Evolutionary conservation across 2,797 vertebrate species (phyloP).

Genomic region (Distichodus sexfasciatus): DNA sequence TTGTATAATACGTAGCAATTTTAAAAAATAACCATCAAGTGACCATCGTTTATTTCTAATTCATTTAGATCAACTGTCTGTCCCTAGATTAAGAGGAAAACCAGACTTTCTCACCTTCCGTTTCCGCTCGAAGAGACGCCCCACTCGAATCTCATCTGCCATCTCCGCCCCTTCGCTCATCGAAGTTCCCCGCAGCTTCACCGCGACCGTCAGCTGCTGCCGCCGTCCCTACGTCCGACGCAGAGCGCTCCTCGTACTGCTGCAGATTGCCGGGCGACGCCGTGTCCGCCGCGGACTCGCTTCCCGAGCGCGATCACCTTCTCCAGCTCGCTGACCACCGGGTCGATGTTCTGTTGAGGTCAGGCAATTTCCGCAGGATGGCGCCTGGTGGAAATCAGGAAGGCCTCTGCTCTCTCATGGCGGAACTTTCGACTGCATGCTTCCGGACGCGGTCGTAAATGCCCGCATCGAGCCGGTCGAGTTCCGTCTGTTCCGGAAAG

Average conservation of each 20-base stretch:
- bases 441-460: slow-evolving; percentile 80
- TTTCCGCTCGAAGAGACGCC: slow-evolving; percentile 82
- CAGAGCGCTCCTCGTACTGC: slow-evolving; percentile 73
- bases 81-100: not conserved
- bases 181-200: slow-evolving; percentile 76
- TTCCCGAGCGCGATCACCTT: slow-evolving; percentile 52
- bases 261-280: slow-evolving; percentile 64
- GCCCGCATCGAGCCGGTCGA: slow-evolving; percentile 77
- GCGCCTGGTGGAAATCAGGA: slow-evolving; percentile 77
- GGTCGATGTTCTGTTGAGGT: slow-evolving; percentile 78
- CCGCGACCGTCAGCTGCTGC: slow-evolving; percentile 82
- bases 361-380: slow-evolving; percentile 74
- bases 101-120: slow-evolving; percentile 72
- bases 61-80: no score
- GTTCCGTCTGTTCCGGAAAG: slow-evolving; percentile 54
- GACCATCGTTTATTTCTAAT: no score
- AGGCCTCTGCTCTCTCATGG: slow-evolving; percentile 60
- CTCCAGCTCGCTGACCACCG: slow-evolving; percentile 75
- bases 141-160: slow-evolving; percentile 80
- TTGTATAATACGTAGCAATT: no score
- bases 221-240: slow-evolving; percentile 76
- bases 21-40: no score
- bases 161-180: slow-evolving; percentile 74
- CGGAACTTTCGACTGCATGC: slow-evolving; percentile 47
- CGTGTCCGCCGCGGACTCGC: slow-evolving; percentile 64